These are phyloP conservation scores for Vombatus ursinus DNA, from an alignment of 2,113 vertebrate species.

Conservation along the genomic window DNA sequence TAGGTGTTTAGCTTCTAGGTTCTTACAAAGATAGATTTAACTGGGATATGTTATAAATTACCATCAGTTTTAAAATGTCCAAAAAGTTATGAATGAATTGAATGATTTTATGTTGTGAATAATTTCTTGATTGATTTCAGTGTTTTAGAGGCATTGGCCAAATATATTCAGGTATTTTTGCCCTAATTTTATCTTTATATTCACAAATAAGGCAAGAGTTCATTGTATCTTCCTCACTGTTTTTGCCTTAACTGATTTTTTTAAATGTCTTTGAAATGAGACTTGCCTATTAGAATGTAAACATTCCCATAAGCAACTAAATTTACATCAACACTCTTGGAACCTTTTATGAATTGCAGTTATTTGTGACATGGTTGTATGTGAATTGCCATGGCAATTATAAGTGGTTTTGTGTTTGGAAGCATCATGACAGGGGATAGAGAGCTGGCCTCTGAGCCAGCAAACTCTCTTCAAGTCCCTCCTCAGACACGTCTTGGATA, in stretches of 20 bases:
- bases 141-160: neutral
- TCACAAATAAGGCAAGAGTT: neutral
- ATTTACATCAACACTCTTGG: neutral
- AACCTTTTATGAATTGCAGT: neutral
- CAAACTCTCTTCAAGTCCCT: neutral
- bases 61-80: neutral
- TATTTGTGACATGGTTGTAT: neutral
- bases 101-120: neutral
- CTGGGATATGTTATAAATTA: neutral
- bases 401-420: neutral
- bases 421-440: neutral
- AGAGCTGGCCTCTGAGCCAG: neutral
- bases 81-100: neutral
- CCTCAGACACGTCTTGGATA: neutral
- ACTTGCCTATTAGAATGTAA: neutral
- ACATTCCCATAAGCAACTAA: neutral
- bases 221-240: neutral
- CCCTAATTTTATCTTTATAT: neutral
- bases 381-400: neutral
- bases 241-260: neutral
- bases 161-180: neutral
- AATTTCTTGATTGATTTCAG: neutral
- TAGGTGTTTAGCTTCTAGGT: neutral
- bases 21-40: neutral
- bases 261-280: neutral